A percentile compares a stretch with the other conserved stretches of the same genome.
These are phyloP conservation scores for Felis chaus DNA, from an alignment of 2,113 vertebrate genomes.

Conservation along the genomic window DNA sequence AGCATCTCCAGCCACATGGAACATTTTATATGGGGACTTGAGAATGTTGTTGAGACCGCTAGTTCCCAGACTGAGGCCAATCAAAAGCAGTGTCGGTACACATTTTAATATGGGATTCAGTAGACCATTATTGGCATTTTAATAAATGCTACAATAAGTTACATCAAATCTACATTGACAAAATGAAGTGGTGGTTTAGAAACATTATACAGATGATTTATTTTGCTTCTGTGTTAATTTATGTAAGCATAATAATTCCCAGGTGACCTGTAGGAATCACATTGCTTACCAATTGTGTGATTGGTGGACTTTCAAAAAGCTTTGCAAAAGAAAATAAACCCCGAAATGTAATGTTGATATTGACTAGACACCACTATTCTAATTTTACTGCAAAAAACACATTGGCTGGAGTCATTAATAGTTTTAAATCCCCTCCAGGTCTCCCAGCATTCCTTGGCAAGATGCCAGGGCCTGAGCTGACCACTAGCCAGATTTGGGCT, in stretches of 20 bases:
- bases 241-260: background rate
- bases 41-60: background rate
- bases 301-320: conserved; percentile 25
- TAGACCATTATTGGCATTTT: background rate
- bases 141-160: background rate
- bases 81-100: background rate
- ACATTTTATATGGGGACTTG: background rate
- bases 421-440: background rate
- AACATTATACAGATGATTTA: conserved; percentile 11
- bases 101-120: background rate
- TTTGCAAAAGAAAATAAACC: conserved; percentile 33
- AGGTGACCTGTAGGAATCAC: background rate
- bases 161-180: background rate
- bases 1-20: background rate
- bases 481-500: background rate
- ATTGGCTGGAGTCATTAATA: background rate
- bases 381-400: conserved; percentile 25
- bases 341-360: background rate
- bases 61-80: background rate
- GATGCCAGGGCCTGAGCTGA: background rate
- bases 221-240: conserved; percentile 34
- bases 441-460: background rate
- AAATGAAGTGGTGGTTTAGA: background rate
- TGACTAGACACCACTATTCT: background rate
- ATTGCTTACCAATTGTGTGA: background rate